Conservation (phyloP, 2,888 invertebrate genomes). For the Leptogaster cylindrica region DNA sequence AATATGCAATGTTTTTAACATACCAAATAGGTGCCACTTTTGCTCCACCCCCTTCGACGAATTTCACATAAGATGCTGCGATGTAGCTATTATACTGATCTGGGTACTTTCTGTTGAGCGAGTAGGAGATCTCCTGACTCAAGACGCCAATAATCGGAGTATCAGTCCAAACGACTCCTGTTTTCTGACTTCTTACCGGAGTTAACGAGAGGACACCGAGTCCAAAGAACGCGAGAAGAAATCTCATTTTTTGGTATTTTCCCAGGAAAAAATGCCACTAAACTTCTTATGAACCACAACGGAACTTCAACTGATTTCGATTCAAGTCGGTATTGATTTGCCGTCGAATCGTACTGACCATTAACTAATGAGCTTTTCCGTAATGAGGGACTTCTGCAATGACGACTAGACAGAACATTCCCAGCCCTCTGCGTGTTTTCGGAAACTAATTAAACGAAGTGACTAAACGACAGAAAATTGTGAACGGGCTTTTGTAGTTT, state of each 20-base stretch:
- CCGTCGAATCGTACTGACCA: too few species aligned
- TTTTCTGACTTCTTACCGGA: too few species aligned
- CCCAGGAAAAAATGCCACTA: background rate
- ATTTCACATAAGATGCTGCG: slow-evolving; percentile 88
- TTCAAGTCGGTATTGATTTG: too few species aligned
- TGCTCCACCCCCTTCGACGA: slow-evolving; percentile 85
- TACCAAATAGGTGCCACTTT: slow-evolving; percentile 86
- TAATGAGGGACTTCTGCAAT: too few species aligned
- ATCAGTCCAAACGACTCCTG: background rate
- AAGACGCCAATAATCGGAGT: slow-evolving; percentile 74
- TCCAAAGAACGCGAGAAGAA: background rate
- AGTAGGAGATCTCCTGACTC: slow-evolving; percentile 69
- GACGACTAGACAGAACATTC: too few species aligned
- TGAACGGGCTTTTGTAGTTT: too few species aligned
- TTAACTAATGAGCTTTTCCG: too few species aligned
- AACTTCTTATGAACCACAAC: background rate
- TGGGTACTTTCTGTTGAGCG: background rate
- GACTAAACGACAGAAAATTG: too few species aligned
- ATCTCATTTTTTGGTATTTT: background rate
- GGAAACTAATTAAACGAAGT: too few species aligned
- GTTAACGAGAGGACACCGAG: background rate
- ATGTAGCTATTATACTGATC: slow-evolving; percentile 72
- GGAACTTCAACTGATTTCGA: background rate
- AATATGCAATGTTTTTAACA: slow-evolving; percentile 54
- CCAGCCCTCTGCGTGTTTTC: too few species aligned